phyloP scores from a whole-genome alignment of 2,888 invertebrate species.

The Tenthredo scrophulariae region DNA sequence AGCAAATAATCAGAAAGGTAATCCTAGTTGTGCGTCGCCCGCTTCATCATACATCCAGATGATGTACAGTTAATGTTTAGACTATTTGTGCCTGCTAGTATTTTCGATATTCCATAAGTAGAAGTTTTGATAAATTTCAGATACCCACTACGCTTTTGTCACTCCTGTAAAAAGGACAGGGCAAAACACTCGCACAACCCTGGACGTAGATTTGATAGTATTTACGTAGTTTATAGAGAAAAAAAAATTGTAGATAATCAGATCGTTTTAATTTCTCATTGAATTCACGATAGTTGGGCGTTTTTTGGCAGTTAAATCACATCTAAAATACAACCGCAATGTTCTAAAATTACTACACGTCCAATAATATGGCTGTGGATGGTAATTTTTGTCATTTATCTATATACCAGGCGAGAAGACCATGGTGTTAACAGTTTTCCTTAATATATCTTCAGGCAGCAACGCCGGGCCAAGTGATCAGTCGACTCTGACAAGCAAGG shows the following conservation, averaged over 20 bases:
- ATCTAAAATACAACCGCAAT: neutral
- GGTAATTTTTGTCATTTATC: neutral
- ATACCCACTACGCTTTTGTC: neutral
- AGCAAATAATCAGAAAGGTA: constrained; percentile 72
- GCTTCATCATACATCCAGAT: neutral
- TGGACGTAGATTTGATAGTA: neutral
- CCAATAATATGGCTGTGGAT: neutral
- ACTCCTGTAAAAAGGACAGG: neutral
- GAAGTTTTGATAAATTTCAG: constrained; percentile 25
- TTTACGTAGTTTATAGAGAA: neutral
- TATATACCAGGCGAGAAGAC: neutral
- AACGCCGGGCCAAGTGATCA: constrained; percentile 74
- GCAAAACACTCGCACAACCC: neutral
- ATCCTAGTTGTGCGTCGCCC: constrained; percentile 56
- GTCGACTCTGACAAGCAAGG: constrained; percentile 72
- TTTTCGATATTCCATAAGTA: neutral
- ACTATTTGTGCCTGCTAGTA: constrained; percentile 16
- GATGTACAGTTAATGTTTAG: constrained; percentile 1
- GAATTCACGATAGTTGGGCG: neutral
- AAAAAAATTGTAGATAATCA: neutral
- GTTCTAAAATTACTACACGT: neutral
- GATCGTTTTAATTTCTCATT: neutral
- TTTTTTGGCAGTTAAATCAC: constrained; percentile 6
- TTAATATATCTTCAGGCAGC: constrained; percentile 67
- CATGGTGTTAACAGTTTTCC: neutral